Percentiles rank a stretch among this genome's conserved stretches.
Evolutionary conservation across 2,113 vertebrate genomes (phyloP).

Genomic region (Semnornis frantzii): DNA sequence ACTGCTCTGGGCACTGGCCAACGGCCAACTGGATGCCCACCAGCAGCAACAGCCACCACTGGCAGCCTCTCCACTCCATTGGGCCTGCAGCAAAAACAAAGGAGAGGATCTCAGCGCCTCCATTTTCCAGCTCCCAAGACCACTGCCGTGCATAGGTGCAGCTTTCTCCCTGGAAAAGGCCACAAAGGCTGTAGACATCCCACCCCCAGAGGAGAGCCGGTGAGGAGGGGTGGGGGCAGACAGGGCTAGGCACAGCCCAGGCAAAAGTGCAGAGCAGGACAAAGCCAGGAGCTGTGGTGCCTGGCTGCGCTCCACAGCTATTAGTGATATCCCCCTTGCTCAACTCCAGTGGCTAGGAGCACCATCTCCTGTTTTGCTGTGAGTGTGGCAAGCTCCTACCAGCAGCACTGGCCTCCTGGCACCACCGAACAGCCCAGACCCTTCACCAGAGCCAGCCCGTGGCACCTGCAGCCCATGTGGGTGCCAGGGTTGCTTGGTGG

Average conservation of each 20-base stretch:
- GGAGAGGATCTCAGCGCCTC: not conserved
- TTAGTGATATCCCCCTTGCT: not conserved
- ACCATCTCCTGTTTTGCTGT: constrained; percentile 38
- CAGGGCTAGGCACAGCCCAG: not conserved
- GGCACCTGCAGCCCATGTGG: accelerated
- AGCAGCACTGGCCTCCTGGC: not conserved
- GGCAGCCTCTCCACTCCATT: constrained; percentile 63
- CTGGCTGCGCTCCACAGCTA: constrained; percentile 38
- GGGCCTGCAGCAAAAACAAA: constrained; percentile 43
- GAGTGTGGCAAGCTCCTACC: accelerated
- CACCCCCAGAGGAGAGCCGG: not conserved
- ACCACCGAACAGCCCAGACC: not conserved
- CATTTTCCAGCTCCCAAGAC: not conserved
- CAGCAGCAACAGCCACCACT: constrained; percentile 41
- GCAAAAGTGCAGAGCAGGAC: not conserved
- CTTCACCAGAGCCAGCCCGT: accelerated
- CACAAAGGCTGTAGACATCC: accelerated
- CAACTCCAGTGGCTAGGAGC: not conserved
- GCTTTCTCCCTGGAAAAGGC: not conserved
- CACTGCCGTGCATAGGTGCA: not conserved
- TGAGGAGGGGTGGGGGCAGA: not conserved
- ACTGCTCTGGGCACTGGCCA: constrained; percentile 74
- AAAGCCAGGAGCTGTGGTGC: not conserved
- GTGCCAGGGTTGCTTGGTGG: not conserved
- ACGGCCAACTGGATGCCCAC: constrained; percentile 38